A percentile compares a stretch with the other conserved stretches of the same genome.
phyloP scores from a whole-genome alignment of 2,797 vertebrate species.

The Phalloptychus januarius region DNA sequence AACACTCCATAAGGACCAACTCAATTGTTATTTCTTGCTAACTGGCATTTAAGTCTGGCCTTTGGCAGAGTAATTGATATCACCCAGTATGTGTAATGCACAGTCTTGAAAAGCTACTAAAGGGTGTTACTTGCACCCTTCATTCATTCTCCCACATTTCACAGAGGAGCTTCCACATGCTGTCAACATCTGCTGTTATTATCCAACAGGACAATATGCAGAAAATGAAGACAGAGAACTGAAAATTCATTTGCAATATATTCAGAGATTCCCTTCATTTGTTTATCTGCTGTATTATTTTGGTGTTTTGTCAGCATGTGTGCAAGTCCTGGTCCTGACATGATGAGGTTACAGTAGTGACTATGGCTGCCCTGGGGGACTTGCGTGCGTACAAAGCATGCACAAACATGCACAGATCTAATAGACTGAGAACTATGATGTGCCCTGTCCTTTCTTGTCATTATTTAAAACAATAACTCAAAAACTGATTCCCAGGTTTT shows the following conservation, averaged over 20 bases:
- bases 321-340: conserved; percentile 21
- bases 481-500: neutral
- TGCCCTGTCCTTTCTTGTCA: neutral
- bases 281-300: conserved; percentile 8
- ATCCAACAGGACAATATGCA: conserved; percentile 37
- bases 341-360: conserved; percentile 50
- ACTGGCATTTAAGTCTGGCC: conserved; percentile 42
- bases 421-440: neutral
- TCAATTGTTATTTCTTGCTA: neutral
- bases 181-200: conserved; percentile 44
- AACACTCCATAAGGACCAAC: neutral
- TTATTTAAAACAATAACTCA: neutral
- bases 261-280: conserved; percentile 13
- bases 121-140: conserved; percentile 59
- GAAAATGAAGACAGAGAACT: conserved; percentile 40
- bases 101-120: conserved; percentile 44
- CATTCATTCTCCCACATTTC: conserved; percentile 37
- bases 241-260: conserved; percentile 37
- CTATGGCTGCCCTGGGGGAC: conserved; percentile 17
- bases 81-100: conserved; percentile 37
- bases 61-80: conserved; percentile 62
- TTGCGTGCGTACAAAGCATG: conserved; percentile 17
- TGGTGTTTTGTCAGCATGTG: conserved; percentile 14
- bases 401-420: conserved; percentile 16
- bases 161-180: conserved; percentile 35